phyloP scores from a whole-genome alignment of 2,113 vertebrate genomes.

The Atherinomorus stipes region DNA sequence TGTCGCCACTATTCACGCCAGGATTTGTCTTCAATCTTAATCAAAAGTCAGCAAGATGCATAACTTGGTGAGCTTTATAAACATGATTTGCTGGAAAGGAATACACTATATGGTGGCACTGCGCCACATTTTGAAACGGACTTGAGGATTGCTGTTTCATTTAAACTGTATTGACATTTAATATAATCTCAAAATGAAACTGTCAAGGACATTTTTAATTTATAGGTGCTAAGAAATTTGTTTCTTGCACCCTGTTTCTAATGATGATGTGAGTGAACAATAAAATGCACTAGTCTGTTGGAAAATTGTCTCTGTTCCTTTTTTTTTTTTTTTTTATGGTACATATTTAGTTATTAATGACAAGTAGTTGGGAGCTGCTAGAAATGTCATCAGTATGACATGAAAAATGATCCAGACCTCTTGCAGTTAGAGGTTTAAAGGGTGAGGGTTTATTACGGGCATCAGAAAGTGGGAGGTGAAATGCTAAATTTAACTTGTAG shows the following conservation, averaged over 20 bases:
- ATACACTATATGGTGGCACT: slow-evolving; percentile 32
- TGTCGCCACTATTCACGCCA: slow-evolving; percentile 19
- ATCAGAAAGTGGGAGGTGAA: slow-evolving; percentile 23
- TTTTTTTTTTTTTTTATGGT: slow-evolving; percentile 10
- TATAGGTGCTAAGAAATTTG: slow-evolving; percentile 60
- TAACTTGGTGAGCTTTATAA: slow-evolving; percentile 57
- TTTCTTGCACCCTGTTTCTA: slow-evolving; percentile 70
- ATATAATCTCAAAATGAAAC: slow-evolving; percentile 53
- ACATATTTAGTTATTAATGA: neutral
- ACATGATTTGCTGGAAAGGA: slow-evolving; percentile 33
- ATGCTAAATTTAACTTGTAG: slow-evolving; percentile 65
- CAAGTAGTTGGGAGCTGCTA: neutral
- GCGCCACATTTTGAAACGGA: slow-evolving; percentile 54
- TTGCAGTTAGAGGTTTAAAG: slow-evolving; percentile 5
- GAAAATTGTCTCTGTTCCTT: slow-evolving; percentile 13
- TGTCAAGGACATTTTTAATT: slow-evolving; percentile 57
- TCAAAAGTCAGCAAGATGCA: slow-evolving; percentile 24
- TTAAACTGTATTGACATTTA: slow-evolving; percentile 50
- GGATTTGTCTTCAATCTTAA: slow-evolving; percentile 4
- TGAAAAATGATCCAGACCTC: neutral
- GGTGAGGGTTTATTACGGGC: slow-evolving; percentile 13
- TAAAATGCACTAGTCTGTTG: slow-evolving; percentile 75
- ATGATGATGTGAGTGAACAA: slow-evolving; percentile 70
- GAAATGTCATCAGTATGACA: neutral
- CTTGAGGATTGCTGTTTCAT: slow-evolving; percentile 38